Evolutionary conservation across 2,888 invertebrate genomes (phyloP), one percentile per base, ranked within the genome.

Genomic region (Hirudinaria manillensis): DNA sequence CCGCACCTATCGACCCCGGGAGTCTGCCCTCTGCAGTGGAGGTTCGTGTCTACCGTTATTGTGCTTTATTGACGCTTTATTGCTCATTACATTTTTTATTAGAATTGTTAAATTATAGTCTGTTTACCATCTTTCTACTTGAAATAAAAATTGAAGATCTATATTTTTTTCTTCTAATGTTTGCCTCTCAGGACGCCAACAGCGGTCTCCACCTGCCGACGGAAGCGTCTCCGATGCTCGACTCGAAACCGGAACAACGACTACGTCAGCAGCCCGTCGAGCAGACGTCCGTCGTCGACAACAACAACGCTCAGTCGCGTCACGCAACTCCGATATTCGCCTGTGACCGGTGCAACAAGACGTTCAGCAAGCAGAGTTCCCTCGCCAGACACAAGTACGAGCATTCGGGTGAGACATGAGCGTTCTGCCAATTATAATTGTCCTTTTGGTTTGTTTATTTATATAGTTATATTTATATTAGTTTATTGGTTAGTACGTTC

Each of bases 341-440:
- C 79, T 99, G 99, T 87, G 94, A 98, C 87, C 95, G 95, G 86
- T 99, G 99, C 87, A 97, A 99, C 88, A 99, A 99, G 87, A 92
- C 95, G 79, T 99, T 99, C 86, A 93, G 93, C 81, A 99, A 99
- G 86, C 98, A 97, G 87, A 97, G 96, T 86, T 98, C 97, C 72
- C 89, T 99, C 82, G 96, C 97, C 74, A 89, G 99, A 82, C 99
- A 99, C 88, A 98, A 97, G 89, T 99, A 99, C 86, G 99, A 99
- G 89, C 99, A 99, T 89, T 77, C 77, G 24, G 77, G 77, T 77
- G 45, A 45, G 10, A 6, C 16, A 16, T 4, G 3, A 16, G 45
- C 1, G 13, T 38, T 3, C 38, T 56, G 56, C 6, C 3, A 16
- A 56, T 7, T 56, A 16, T 56, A 7, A 6, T 56, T 16, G 27